Evolutionary conservation across 1,140 invertebrate species (phyloP), one percentile per base, ranked within the genome.

Genomic region (Ptiloglossa arizonensis): DNA sequence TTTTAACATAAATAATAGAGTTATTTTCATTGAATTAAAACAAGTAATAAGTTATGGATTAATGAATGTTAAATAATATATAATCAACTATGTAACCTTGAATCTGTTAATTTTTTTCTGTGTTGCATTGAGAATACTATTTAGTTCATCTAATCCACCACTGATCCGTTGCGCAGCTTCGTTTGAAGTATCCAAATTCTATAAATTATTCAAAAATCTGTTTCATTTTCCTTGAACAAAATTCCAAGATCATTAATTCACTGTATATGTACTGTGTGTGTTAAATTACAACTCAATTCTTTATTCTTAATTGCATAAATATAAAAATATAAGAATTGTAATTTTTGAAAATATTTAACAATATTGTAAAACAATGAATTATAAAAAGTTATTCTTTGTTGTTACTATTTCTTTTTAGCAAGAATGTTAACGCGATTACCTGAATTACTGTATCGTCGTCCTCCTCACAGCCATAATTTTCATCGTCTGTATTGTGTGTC

Each of bases 31-130:
- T 24, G 29, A 59, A 69, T 32, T 38, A 11, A 38, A 52, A 54
- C n/a, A 63, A 17, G n/a, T n/a, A n/a, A 35, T 32, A 22, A 54
- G n/a, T 5, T 27, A 19, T 35, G 1, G 32, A 4, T 19, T 17
- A 48, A 48, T 48, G 13, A 48, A 48, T 15, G 17, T 19, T 44
- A 27, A 22, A 60, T 2, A 5, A 19, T 1, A 19, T 27, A 38
- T 19, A 62, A 50, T 38, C 3, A 24, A 62, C 19, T 22, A 1
- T 41, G 27, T 57, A 46, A 96, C 96, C 94, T 98, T 98, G 80
- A 98, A 95, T 87, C 95, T 95, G 92, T 97, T 98, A 56, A 99
- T 93, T 92, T 97, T 97, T 71, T 96, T 96, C 90, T 98, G 97
- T 0, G 97, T 98, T 29, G 94, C 94, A 82, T 94, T 94, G 48